phyloP scores from a whole-genome alignment of 2,113 vertebrate species.

The Labrus mixtus region DNA sequence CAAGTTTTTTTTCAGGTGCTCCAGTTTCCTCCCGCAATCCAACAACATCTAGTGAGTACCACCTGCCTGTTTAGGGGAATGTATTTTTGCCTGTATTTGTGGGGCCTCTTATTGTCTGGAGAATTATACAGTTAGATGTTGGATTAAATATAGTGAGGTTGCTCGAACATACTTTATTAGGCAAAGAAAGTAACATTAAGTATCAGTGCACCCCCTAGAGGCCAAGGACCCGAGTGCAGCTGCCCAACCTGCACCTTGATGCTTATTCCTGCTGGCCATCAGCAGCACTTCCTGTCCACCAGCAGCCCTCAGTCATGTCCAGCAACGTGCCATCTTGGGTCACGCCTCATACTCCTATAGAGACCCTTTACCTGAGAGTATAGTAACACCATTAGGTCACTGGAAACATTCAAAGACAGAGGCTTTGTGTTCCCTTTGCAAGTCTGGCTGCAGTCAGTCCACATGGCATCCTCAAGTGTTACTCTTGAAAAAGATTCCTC shows the following conservation, averaged over 20 bases:
- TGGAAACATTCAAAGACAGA: constrained; percentile 59
- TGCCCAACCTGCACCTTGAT: constrained; percentile 53
- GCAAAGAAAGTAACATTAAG: constrained; percentile 42
- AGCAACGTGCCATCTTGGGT: neutral
- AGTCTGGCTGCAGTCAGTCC: constrained; percentile 41
- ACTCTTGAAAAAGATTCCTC: constrained; percentile 61
- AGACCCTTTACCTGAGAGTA: constrained; percentile 38
- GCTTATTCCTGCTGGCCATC: constrained; percentile 57
- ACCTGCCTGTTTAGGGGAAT: neutral
- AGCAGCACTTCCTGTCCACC: constrained; percentile 40
- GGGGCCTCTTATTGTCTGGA: constrained; percentile 6
- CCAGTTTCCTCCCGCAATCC: neutral
- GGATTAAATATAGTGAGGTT: neutral
- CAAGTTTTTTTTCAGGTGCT: constrained; percentile 10
- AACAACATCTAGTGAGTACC: neutral
- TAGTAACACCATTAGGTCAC: constrained; percentile 45
- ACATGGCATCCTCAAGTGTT: constrained; percentile 62
- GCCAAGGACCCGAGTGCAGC: constrained; percentile 50
- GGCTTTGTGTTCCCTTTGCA: constrained; percentile 48
- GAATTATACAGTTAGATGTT: neutral
- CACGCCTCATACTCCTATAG: constrained; percentile 21
- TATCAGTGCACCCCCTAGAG: constrained; percentile 69
- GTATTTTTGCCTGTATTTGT: neutral
- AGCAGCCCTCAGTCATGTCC: neutral
- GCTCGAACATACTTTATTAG: constrained; percentile 32